Base-by-base conservation (phyloP, 2,797 vertebrate genomes). In the Lates japonicus region DNA sequence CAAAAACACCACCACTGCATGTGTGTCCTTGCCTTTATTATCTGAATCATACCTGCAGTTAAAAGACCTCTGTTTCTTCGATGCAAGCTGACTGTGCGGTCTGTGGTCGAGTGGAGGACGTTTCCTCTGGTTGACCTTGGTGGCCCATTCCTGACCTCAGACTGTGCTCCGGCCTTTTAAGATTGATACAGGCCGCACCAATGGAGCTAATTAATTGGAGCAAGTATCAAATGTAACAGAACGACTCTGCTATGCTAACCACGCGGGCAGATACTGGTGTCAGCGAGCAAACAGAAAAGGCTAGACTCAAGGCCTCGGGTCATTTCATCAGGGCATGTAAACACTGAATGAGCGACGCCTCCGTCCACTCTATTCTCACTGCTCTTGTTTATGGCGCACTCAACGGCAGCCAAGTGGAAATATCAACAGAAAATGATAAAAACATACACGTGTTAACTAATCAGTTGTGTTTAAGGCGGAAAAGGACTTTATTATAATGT, bases 221-320 rank as follows among this genome's bases (percentile, higher is more conserved):
- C 82, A 85, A 86, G 92, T 92, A 93, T 93, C 87, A 93, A 95
- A 95, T 95, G 92, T 95, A 94, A 92, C 93, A 86, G 92, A 90
- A 78, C 49, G 80, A 80, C 93, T 92, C 92, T 92, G 93, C 91
- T 94, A 95, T 95, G 93, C 82, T 70, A 81, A 80, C 80, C 88
- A 91, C 62, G 91, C 80, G 37, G 85, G 63, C 81, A 68, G 84
- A 81, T 63, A 54, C 85, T 80, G 88, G 74, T 87, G 91, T 88
- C 89, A 88, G 80, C 65, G 25, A 72, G 87, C 87, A 82, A 82
- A 88, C 76, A 81, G 79, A 76, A 82, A 69, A 82, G 85, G 71
- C 65, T 41, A 73, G 73, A 87, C 78, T 85, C 44, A 74, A 81
- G 62, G 73, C 82, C 58, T 59, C 6, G 39, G 88, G 86, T 92